Evolutionary conservation across 2,113 vertebrate genomes (phyloP), one percentile per base, ranked within the genome.

Genomic region (Anarhynchus alexandrinus): DNA sequence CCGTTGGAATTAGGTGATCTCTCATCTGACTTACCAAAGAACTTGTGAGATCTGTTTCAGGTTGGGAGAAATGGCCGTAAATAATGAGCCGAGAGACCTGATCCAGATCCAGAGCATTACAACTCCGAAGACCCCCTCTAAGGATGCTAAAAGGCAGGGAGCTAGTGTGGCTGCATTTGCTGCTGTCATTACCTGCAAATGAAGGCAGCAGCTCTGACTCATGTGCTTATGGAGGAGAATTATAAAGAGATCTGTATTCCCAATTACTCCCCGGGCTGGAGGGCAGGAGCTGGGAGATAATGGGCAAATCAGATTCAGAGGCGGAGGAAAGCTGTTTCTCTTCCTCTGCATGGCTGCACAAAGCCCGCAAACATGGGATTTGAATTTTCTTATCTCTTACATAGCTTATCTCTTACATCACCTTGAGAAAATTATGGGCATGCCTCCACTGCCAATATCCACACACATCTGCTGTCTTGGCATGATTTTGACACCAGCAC

Each of bases 131-230:
- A 49, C 71, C 25, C 51, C 80, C 80, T 93, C 85, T 61, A 73
- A 93, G 58, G 83, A 87, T 47, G 81, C 54, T 94, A 66, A 78
- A 94, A 93, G n/a, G 88, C 77, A 82, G 91, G 70, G 66, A 80
- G 58, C 45, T 70, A 82, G 78, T 77, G 94, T 57, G 74, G 57
- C 72, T 94, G 94, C 96, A 96, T 96, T 87, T 73, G 20, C 89
- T 89, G 49, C 40, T 59, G 80, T 85, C 81, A 97, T 97, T 95
- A 97, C 94, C 81, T 85, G 91, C 70, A 94, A 97, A 97, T 72
- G 89, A 95, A 96, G 81, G 93, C 78, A 80, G 89, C 95, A 94
- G 91, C 89, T 96, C 89, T 97, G 95, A 95, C 86, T 97, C 88
- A 89, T 91, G 83, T 85, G 77, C 70, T 97, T 85, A 72, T 93